Conservation (phyloP, 2,797 vertebrate genomes). For the Carduelis carduelis region DNA sequence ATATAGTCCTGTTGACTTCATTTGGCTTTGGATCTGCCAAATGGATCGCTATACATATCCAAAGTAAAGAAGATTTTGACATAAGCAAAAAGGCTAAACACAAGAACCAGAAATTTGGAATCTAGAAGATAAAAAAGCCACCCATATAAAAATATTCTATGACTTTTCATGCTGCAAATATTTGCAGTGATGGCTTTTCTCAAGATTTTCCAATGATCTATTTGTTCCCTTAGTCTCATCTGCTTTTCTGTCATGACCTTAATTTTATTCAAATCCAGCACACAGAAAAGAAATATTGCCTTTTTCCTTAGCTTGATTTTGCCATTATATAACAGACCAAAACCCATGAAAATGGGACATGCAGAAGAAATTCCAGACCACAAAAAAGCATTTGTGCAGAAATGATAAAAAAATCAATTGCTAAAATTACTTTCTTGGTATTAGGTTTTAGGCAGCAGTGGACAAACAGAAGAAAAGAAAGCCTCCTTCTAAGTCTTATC, state of each 20-base stretch:
- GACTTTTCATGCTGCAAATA: neutral
- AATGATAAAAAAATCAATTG: neutral
- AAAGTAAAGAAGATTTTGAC: neutral
- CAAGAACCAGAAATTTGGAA: neutral
- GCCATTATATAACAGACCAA: neutral
- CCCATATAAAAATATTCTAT: neutral
- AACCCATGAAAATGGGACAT: slow-evolving; percentile 48
- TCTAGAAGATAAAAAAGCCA: neutral
- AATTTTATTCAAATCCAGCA: slow-evolving; percentile 18
- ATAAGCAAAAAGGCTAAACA: neutral
- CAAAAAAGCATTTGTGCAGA: neutral
- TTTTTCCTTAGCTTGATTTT: neutral
- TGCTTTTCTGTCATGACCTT: slow-evolving; percentile 3
- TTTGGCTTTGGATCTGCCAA: neutral
- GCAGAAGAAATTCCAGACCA: slow-evolving; percentile 28
- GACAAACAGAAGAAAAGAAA: neutral
- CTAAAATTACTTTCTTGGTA: neutral
- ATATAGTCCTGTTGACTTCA: neutral
- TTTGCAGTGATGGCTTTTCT: neutral
- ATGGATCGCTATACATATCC: neutral
- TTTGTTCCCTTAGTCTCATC: neutral
- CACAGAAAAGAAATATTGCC: neutral
- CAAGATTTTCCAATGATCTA: neutral
- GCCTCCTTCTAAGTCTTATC: neutral
- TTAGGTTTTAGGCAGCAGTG: neutral